A percentile compares a stretch with the other conserved stretches of the same genome.
These are phyloP conservation scores for Knipowitschia caucasica DNA, from an alignment of 2,797 vertebrate genomes.

Conservation along the genomic window DNA sequence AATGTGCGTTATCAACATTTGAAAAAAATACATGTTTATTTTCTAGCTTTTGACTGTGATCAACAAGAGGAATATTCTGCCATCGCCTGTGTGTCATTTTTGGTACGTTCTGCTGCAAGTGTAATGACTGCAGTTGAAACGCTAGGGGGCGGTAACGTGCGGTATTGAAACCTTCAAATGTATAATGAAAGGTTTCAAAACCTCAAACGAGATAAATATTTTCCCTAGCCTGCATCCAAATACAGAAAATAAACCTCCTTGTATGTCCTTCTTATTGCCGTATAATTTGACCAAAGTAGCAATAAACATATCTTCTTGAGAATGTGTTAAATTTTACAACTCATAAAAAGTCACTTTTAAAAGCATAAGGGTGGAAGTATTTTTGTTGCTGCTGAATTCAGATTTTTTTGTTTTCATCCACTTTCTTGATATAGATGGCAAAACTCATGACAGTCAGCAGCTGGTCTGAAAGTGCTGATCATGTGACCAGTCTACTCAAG, in stretches of 20 bases:
- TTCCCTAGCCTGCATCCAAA: too few relatives aligned
- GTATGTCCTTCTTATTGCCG: too few relatives aligned
- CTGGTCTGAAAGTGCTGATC: conserved; percentile 20
- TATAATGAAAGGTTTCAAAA: neutral
- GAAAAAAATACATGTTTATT: fast-evolving
- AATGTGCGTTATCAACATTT: neutral
- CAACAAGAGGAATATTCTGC: neutral
- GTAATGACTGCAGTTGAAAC: conserved; percentile 59
- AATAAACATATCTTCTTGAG: too few relatives aligned
- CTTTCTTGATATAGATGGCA: too few relatives aligned
- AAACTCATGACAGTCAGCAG: conserved; percentile 49
- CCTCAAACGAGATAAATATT: too few relatives aligned
- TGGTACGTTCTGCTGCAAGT: conserved; percentile 74
- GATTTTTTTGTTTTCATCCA: too few relatives aligned
- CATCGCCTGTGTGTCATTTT: neutral
- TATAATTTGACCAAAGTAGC: too few relatives aligned
- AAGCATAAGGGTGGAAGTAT: too few relatives aligned
- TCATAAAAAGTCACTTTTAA: too few relatives aligned
- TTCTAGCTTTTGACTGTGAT: fast-evolving
- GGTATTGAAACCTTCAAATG: conserved; percentile 36
- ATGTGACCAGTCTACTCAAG: conserved; percentile 33
- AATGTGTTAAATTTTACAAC: too few relatives aligned
- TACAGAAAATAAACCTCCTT: too few relatives aligned
- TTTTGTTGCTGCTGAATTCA: too few relatives aligned
- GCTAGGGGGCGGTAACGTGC: conserved; percentile 27